Evolutionary conservation across 2,113 vertebrate species (phyloP).

Genomic region (Isichthys henryi): DNA sequence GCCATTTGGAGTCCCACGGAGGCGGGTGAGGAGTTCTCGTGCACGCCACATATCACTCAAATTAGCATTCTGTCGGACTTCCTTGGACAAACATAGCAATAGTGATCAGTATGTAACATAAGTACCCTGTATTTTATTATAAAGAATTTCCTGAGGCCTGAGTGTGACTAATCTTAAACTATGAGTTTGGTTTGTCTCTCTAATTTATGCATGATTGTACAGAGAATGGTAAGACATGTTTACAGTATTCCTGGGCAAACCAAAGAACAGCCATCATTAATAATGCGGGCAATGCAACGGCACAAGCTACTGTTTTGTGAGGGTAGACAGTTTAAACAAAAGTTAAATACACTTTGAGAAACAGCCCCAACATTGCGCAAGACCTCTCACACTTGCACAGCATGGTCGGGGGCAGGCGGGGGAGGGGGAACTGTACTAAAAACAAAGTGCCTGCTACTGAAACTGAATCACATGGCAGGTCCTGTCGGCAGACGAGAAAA

Average conservation of each 20-base stretch:
- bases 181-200: background rate
- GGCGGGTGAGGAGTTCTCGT: background rate
- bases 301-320: background rate
- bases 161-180: background rate
- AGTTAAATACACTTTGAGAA: background rate
- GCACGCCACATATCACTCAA: background rate
- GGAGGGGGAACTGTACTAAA: constrained; percentile 27
- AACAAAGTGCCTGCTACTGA: constrained; percentile 46
- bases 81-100: background rate
- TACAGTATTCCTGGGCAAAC: background rate
- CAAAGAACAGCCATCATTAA: background rate
- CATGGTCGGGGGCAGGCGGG: constrained; percentile 26
- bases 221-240: background rate
- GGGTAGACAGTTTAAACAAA: background rate
- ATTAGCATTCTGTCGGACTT: background rate
- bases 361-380: background rate
- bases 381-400: background rate
- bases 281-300: background rate
- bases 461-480: constrained; percentile 52
- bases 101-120: background rate
- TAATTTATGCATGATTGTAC: background rate
- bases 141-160: background rate
- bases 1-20: background rate
- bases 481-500: constrained; percentile 51
- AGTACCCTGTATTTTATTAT: background rate